phyloP scores from a whole-genome alignment of 1,140 invertebrate species.

The Colletes latitarsis region DNA sequence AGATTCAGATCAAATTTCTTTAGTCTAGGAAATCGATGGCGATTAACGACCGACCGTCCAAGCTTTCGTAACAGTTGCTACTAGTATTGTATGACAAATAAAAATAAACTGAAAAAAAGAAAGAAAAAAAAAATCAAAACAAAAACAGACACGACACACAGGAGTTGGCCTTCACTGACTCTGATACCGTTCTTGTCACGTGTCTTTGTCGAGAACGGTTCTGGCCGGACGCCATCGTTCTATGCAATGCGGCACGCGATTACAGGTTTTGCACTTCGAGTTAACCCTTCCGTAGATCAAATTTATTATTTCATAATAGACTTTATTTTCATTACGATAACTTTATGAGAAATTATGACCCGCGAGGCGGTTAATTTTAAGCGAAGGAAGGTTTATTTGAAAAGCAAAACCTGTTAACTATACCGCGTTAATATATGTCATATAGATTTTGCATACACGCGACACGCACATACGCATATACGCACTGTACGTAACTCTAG shows the following conservation, averaged over 20 bases:
- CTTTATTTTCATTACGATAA: too few species aligned
- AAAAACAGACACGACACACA: slow-evolving; percentile 54
- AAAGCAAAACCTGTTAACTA: too few species aligned
- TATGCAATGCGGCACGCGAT: neutral
- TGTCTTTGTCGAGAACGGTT: slow-evolving; percentile 8
- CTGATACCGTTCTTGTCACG: slow-evolving; percentile 15
- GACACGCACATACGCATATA: neutral
- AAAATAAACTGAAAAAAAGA: slow-evolving; percentile 56
- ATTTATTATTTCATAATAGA: too few species aligned
- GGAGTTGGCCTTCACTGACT: slow-evolving; percentile 35
- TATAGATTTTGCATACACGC: too few species aligned
- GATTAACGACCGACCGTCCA: slow-evolving; percentile 16
- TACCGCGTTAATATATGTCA: too few species aligned
- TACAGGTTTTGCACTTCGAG: too few species aligned
- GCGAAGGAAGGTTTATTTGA: too few species aligned
- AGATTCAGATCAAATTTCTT: slow-evolving; percentile 4
- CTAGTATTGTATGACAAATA: slow-evolving; percentile 55
- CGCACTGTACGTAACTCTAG: too few species aligned
- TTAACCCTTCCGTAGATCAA: too few species aligned
- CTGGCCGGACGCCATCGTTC: neutral
- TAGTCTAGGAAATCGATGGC: slow-evolving; percentile 7
- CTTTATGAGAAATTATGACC: too few species aligned
- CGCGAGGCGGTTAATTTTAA: too few species aligned
- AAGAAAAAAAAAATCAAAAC: slow-evolving; percentile 48
- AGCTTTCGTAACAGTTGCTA: slow-evolving; percentile 34